Evolutionary conservation across 2,797 vertebrate species (phyloP).

Genomic region (Acomys russatus): DNA sequence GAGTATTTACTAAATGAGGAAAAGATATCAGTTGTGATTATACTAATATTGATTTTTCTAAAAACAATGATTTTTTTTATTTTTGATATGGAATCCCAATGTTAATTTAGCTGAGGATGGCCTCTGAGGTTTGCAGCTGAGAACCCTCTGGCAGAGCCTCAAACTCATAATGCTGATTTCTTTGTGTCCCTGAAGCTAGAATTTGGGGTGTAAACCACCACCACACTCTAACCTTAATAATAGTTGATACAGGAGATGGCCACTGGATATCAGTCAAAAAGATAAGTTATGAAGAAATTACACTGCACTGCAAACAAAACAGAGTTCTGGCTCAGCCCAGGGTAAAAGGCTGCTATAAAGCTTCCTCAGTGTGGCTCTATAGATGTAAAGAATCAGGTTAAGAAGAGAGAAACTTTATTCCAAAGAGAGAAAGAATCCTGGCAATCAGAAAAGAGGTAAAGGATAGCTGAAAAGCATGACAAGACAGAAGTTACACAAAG

Average conservation of each 20-base stretch:
- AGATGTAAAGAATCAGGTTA: neutral
- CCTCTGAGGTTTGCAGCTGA: too few species aligned
- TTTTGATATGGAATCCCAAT: neutral
- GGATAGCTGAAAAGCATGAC: neutral
- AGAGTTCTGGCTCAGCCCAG: neutral
- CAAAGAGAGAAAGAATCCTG: neutral
- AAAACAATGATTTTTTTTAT: neutral
- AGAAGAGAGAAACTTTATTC: neutral
- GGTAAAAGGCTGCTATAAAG: neutral
- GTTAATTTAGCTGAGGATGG: neutral
- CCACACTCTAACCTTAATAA: neutral
- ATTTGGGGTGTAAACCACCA: neutral
- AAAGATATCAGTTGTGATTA: neutral
- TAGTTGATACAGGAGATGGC: neutral
- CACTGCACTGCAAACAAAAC: neutral
- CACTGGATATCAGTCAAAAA: neutral
- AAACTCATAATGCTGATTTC: neutral
- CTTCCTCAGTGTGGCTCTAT: neutral
- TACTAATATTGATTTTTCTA: neutral
- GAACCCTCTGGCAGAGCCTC: too few species aligned
- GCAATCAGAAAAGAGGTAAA: neutral
- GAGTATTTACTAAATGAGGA: neutral
- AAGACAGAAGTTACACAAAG: neutral
- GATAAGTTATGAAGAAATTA: neutral
- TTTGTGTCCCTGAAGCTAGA: neutral